Conservation (phyloP, 2,888 invertebrate species). For the Mylabris sibirica region DNA sequence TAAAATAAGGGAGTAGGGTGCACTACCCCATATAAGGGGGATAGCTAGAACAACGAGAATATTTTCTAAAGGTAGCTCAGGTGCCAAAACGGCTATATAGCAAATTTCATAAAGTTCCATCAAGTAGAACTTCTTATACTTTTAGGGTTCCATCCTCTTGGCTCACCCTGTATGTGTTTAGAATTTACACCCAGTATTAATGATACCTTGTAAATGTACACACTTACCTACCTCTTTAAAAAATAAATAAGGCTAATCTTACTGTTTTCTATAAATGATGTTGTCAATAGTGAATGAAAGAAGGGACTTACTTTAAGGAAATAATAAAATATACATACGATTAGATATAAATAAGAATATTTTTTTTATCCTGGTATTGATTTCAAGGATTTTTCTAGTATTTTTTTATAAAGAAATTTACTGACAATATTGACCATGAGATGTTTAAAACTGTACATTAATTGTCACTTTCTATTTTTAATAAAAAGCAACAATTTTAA, state of each 20-base stretch:
- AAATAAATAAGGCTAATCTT: background rate
- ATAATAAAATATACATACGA: background rate
- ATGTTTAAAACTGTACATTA: background rate
- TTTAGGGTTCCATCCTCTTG: too few relatives aligned
- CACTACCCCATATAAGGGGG: too few relatives aligned
- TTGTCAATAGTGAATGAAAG: background rate
- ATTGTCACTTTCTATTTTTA: constrained; percentile 2
- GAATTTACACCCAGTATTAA: too few relatives aligned
- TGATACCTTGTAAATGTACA: background rate
- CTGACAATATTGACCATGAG: background rate
- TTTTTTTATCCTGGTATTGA: background rate
- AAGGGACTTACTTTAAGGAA: background rate
- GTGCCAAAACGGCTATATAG: too few relatives aligned
- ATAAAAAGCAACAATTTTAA: background rate
- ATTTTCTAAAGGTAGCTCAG: too few relatives aligned
- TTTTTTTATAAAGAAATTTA: background rate
- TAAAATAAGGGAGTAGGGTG: too few relatives aligned
- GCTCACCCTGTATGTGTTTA: too few relatives aligned
- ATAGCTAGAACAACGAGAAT: too few relatives aligned
- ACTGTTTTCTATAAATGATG: background rate
- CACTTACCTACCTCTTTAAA: too few relatives aligned
- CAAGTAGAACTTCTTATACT: too few relatives aligned
- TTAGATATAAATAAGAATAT: background rate
- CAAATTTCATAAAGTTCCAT: too few relatives aligned
- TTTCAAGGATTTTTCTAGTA: background rate